Evolutionary conservation across 2,888 invertebrate genomes (phyloP).

Genomic region (Tetrapedia diversipes): DNA sequence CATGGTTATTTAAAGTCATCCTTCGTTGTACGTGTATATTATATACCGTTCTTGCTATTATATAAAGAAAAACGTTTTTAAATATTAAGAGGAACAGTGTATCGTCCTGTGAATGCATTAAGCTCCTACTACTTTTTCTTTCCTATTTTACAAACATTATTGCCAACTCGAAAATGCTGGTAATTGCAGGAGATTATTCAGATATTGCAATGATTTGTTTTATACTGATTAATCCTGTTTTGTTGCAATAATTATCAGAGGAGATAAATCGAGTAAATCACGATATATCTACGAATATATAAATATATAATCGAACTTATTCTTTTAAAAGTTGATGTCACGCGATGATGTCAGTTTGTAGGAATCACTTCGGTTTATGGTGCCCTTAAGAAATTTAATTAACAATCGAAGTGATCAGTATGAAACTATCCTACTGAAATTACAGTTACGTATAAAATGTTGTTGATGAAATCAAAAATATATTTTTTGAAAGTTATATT

Average conservation of each 20-base stretch:
- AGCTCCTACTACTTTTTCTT: slow-evolving; percentile 37
- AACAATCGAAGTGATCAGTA: slow-evolving; percentile 34
- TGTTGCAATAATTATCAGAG: background rate
- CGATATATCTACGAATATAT: background rate
- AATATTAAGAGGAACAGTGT: slow-evolving; percentile 34
- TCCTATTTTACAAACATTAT: slow-evolving; percentile 29
- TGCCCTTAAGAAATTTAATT: slow-evolving; percentile 41
- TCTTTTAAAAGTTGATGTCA: slow-evolving; percentile 7
- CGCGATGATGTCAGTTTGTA: slow-evolving; percentile 22
- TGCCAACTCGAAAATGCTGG: slow-evolving; percentile 10
- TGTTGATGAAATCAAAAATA: background rate
- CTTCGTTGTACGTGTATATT: slow-evolving; percentile 42
- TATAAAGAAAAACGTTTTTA: slow-evolving; percentile 31
- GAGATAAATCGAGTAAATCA: background rate
- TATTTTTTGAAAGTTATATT: slow-evolving; percentile 8
- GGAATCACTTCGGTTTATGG: background rate
- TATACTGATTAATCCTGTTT: background rate
- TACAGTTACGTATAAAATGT: slow-evolving; percentile 14
- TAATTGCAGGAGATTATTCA: background rate
- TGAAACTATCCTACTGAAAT: slow-evolving; percentile 10
- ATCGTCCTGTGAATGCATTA: slow-evolving; percentile 53
- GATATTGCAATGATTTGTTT: background rate
- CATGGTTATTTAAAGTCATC: slow-evolving; percentile 62
- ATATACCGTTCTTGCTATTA: slow-evolving; percentile 32
- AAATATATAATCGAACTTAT: background rate